phyloP scores from a whole-genome alignment of 2,888 invertebrate genomes.

The Drosophila tripunctata region DNA sequence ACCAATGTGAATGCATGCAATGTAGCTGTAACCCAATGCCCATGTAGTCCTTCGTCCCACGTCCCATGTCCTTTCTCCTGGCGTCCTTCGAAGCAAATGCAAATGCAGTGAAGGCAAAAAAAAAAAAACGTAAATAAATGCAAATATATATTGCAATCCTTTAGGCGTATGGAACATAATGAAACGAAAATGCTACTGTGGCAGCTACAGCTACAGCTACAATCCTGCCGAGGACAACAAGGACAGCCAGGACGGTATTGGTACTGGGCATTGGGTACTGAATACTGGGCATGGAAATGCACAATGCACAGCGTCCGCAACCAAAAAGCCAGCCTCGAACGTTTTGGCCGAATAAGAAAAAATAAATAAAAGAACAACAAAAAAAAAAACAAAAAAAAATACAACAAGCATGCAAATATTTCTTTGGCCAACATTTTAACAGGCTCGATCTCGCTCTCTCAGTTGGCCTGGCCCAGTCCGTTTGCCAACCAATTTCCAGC shows the following conservation, averaged over 20 bases:
- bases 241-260: slow-evolving; percentile 2
- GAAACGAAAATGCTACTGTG: slow-evolving; percentile 79
- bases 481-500: slow-evolving; percentile 58
- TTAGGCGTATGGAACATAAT: slow-evolving; percentile 81
- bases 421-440: slow-evolving; percentile 76
- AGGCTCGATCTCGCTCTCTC: slow-evolving; percentile 21
- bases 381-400: too few relatives aligned
- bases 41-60: slow-evolving; percentile 37
- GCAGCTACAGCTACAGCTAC: slow-evolving; percentile 39
- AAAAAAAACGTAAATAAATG: slow-evolving; percentile 47
- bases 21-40: slow-evolving; percentile 50
- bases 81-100: slow-evolving; percentile 31
- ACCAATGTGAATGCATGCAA: slow-evolving; percentile 42
- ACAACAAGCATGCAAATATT: slow-evolving; percentile 74
- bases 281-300: slow-evolving; percentile 34
- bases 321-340: slow-evolving; percentile 41
- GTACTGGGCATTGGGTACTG: too few relatives aligned
- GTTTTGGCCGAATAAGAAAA: slow-evolving; percentile 54
- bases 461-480: slow-evolving; percentile 7
- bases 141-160: slow-evolving; percentile 80
- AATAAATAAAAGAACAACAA: slow-evolving; percentile 74
- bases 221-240: slow-evolving; percentile 22
- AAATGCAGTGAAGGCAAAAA: slow-evolving; percentile 9
- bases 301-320: slow-evolving; percentile 45
- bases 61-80: too few relatives aligned